phyloP scores from a whole-genome alignment of 2,888 invertebrate genomes.

The Aquatica leii region DNA sequence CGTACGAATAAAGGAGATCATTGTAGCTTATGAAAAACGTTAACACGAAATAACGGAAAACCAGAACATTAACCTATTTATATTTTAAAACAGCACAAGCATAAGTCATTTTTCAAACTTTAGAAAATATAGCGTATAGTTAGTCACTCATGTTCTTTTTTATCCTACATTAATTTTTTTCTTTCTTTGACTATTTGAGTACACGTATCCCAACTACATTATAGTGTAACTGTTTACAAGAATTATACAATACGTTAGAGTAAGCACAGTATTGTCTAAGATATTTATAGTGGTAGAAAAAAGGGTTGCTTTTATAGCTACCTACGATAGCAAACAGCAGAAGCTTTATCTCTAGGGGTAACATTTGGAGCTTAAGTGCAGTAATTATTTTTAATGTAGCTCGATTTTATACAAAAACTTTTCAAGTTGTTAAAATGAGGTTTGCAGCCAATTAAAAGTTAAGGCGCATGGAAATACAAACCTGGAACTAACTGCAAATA shows the following conservation, averaged over 20 bases:
- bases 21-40: slow-evolving; percentile 10
- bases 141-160: slow-evolving; percentile 22
- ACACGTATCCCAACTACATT: not conserved
- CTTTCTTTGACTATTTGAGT: not conserved
- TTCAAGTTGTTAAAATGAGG: slow-evolving; percentile 34
- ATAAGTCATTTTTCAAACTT: slow-evolving; percentile 23
- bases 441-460: slow-evolving; percentile 46
- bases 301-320: slow-evolving; percentile 27
- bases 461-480: slow-evolving; percentile 37
- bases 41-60: not conserved
- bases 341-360: slow-evolving; percentile 23
- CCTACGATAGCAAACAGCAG: slow-evolving; percentile 13
- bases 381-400: slow-evolving; percentile 37
- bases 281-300: slow-evolving; percentile 20
- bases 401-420: slow-evolving; percentile 28
- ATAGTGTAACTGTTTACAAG: slow-evolving; percentile 15
- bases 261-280: slow-evolving; percentile 17
- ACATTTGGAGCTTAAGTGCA: slow-evolving; percentile 25
- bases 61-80: slow-evolving; percentile 16
- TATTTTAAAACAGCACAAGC: slow-evolving; percentile 27
- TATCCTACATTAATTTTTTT: slow-evolving; percentile 13
- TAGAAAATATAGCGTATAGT: slow-evolving; percentile 31
- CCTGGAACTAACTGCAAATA: too few species aligned
- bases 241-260: slow-evolving; percentile 23
- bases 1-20: too few species aligned